Base-by-base conservation (phyloP, 2,797 vertebrate genomes). In the Neoniphon sammara region DNA sequence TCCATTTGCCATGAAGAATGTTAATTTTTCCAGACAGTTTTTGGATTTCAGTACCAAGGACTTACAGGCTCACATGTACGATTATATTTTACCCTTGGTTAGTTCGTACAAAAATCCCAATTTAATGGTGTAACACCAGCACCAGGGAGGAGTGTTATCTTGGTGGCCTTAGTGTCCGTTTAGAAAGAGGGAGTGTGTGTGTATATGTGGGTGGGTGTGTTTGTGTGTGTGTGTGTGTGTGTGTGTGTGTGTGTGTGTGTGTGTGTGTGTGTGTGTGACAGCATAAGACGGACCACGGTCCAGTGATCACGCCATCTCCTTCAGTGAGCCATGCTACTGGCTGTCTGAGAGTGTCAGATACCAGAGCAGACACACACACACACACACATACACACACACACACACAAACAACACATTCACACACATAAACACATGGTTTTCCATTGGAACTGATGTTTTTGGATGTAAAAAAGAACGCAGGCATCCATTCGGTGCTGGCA, bases 271-370 rank as follows among this genome's bases (percentile, higher is more conserved):
- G 75, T 66, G 64, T 76, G 73, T 76, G 85, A 84, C 80, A 83
- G 87, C 60, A 82, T 53, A 75, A 82, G 77, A 82, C 81, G 70
- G 70, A 77, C 58, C 74, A 80, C 6, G 82, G 80, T 84, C 75
- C 86, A 85, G 66, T 73, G 86, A 86, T 83, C 85, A 84, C 73
- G 57, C 73, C 81, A 84, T 88, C 73, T 81, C 81, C 85, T 76
- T 88, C 84, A 85, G 84, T 87, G 78, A 90, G 84, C 85, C 71
- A 73, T 81, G 81, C 64, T 83, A 76, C 87, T 82, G 80, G 68
- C 82, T 86, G 82, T 85, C 87, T 90, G 82, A 85, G 70, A 78
- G 73, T 85, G 88, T 87, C 87, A 90, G 81, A 84, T 80, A 86
- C 68, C 18, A 50, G 53, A 64, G 76, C 34, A 73, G 60, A 66